phyloP scores from a whole-genome alignment of 2,797 vertebrate genomes.

The Enteromius unitaeniatus region DNA sequence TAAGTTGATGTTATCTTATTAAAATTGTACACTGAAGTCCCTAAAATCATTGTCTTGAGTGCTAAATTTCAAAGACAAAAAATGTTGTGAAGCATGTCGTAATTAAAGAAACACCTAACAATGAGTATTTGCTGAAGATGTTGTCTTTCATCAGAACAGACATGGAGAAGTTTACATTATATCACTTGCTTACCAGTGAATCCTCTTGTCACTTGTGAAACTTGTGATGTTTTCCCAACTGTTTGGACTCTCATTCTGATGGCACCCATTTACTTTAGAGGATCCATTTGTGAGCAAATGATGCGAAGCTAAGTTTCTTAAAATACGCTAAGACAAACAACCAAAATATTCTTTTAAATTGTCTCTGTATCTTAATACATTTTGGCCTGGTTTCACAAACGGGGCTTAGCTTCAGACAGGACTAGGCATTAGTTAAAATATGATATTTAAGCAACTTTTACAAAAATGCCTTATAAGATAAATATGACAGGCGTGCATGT shows the following conservation, averaged over 20 bases:
- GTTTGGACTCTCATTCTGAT: not conserved
- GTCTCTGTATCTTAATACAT: not conserved
- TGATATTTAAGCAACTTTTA: too few relatives aligned
- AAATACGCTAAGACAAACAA: too few relatives aligned
- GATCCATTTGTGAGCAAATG: not conserved
- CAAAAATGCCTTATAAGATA: too few relatives aligned
- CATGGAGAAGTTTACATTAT: not conserved
- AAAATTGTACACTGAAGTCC: slow-evolving; percentile 62
- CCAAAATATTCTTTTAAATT: not conserved
- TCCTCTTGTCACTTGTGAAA: too few relatives aligned
- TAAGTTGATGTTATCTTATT: slow-evolving; percentile 75
- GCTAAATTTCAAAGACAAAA: not conserved
- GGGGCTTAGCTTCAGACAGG: too few relatives aligned
- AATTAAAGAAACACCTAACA: not conserved
- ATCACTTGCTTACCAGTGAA: not conserved
- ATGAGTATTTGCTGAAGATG: not conserved
- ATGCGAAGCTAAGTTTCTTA: not conserved
- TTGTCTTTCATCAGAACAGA: not conserved
- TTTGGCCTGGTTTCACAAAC: not conserved
- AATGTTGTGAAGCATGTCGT: not conserved
- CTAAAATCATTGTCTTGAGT: slow-evolving; percentile 7
- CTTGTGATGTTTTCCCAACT: not conserved
- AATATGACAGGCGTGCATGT: too few relatives aligned
- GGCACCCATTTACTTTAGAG: not conserved
- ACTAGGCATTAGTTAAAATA: too few relatives aligned